These are phyloP conservation scores for Drosophila quadrilineata DNA, from an alignment of 1,140 invertebrate genomes.

Conservation along the genomic window DNA sequence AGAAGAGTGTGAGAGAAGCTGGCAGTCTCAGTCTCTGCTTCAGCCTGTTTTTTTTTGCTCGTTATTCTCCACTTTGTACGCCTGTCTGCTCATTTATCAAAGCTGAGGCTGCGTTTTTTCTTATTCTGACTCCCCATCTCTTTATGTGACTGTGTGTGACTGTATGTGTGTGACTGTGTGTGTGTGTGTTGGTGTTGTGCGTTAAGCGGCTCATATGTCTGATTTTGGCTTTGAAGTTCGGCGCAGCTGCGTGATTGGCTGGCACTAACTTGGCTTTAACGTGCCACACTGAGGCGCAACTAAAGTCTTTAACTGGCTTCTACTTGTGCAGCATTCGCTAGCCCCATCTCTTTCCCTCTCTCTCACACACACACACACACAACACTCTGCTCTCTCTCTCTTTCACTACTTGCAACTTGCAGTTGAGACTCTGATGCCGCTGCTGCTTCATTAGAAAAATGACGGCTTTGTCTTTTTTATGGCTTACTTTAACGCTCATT, in stretches of 20 bases:
- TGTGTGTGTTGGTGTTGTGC: constrained; percentile 19
- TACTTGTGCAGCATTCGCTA: constrained; percentile 47
- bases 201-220: constrained; percentile 73
- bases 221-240: constrained; percentile 78
- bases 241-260: constrained; percentile 79
- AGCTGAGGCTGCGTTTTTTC: constrained; percentile 40
- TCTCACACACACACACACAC: neutral
- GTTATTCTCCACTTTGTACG: constrained; percentile 79
- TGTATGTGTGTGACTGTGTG: constrained; percentile 2
- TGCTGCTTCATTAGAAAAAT: constrained; percentile 78
- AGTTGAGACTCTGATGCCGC: constrained; percentile 16
- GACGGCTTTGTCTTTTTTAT: constrained; percentile 80
- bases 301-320: constrained; percentile 71
- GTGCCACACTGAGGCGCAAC: constrained; percentile 45
- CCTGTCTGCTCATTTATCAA: constrained; percentile 79
- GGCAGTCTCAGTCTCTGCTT: constrained; percentile 5
- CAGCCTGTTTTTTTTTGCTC: constrained; percentile 74
- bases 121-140: neutral
- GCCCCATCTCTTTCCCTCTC: neutral
- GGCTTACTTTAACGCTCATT: constrained; percentile 75
- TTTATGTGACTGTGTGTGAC: constrained; percentile 14
- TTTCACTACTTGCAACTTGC: neutral
- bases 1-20: constrained; percentile 4
- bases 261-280: constrained; percentile 36
- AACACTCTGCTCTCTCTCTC: neutral